Evolutionary conservation across 2,113 vertebrate species (phyloP).

Genomic region (Gracilinanus agilis): DNA sequence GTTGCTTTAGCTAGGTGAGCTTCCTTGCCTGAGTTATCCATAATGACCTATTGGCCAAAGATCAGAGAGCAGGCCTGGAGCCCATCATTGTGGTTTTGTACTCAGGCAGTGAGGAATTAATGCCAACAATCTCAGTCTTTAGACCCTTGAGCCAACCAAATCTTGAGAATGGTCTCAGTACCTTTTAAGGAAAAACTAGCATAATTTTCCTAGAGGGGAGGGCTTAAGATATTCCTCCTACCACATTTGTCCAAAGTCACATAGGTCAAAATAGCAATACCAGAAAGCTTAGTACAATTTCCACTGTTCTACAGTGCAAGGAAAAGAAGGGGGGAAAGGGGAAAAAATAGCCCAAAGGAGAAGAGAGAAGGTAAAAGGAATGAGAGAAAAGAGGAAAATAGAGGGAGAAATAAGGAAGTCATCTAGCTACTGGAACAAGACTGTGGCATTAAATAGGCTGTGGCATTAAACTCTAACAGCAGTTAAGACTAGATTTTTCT

Average conservation of each 20-base stretch:
- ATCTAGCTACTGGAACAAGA: not conserved
- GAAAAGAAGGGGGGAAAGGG: not conserved
- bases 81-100: not conserved
- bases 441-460: not conserved
- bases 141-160: not conserved
- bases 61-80: not conserved
- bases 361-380: not conserved
- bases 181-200: not conserved
- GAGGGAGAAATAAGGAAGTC: not conserved
- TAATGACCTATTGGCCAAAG: not conserved
- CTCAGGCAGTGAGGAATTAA: not conserved
- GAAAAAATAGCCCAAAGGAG: not conserved
- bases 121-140: not conserved
- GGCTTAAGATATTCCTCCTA: not conserved
- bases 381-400: not conserved
- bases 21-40: not conserved
- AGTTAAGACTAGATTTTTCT: not conserved
- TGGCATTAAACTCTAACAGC: slow-evolving; percentile 8
- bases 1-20: not conserved
- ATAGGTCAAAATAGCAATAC: not conserved
- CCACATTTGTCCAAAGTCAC: not conserved
- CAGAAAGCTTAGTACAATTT: not conserved
- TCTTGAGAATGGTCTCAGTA: not conserved
- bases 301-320: not conserved
- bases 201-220: not conserved